Conservation (phyloP, 2,797 vertebrate genomes). For the Epinephelus malabaricus region DNA sequence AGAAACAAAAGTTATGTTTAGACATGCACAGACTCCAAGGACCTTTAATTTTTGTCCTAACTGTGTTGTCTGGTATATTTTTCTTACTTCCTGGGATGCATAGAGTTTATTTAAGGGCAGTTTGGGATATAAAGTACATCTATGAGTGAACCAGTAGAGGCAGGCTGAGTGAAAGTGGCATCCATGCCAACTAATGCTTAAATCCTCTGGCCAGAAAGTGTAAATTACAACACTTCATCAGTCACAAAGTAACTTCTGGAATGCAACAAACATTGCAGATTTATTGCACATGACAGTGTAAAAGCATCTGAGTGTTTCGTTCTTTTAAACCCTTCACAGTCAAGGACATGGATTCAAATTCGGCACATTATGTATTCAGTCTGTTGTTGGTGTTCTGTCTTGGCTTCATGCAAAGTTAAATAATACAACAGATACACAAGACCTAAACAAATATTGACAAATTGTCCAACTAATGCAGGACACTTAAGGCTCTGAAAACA, state of each 20-base stretch:
- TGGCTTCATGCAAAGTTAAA: conserved; percentile 1
- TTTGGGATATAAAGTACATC: not conserved
- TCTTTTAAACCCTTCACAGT: not conserved
- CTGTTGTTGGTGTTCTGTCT: not conserved
- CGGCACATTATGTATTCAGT: conserved; percentile 6
- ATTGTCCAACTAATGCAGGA: not conserved
- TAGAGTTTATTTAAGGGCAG: not conserved
- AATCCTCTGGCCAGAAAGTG: conserved; percentile 1
- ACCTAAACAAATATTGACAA: not conserved
- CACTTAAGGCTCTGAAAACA: too few relatives aligned
- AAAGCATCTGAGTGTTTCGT: conserved; percentile 3
- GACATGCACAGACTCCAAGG: not conserved
- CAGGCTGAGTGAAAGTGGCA: not conserved
- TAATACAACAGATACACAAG: not conserved
- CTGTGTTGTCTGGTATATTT: too few relatives aligned
- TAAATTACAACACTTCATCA: conserved; percentile 18
- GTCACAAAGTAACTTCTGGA: conserved; percentile 8
- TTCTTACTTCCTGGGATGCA: too few relatives aligned
- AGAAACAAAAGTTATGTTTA: conserved; percentile 14
- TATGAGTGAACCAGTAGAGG: too few relatives aligned
- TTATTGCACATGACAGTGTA: conserved; percentile 14
- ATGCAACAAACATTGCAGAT: not conserved
- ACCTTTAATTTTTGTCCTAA: not conserved
- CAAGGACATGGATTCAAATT: conserved; percentile 7
- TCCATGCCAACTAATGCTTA: not conserved